Evolutionary conservation across 2,113 vertebrate genomes (phyloP).

Genomic region (Xenopus tropicalis): UCB_Xtro_10.0 CM004448.2:100112001-100112500

Average conservation of each 20-base stretch:
- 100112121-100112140: neutral
- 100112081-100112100: too few species aligned
- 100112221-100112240: conserved; percentile 70
- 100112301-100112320: conserved; percentile 37
- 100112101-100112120: too few species aligned
- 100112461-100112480: too few species aligned
- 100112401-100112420: too few species aligned
- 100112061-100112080: too few species aligned
- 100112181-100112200: conserved; percentile 71
- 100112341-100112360: neutral
- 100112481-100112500: too few species aligned
- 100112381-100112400: too few species aligned
- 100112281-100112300: conserved; percentile 73
- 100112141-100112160: conserved; percentile 64
- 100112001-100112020: too few species aligned
- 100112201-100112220: conserved; percentile 75
- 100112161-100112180: conserved; percentile 73
- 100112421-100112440: too few species aligned
- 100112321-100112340: neutral
- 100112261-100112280: conserved; percentile 75
- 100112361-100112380: neutral
- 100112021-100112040: too few species aligned
- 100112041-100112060: too few species aligned
- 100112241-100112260: conserved; percentile 81
- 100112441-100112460: too few species aligned